These are phyloP conservation scores for Mohoua ochrocephala DNA, from an alignment of 2,113 vertebrate genomes.

Conservation along the genomic window DNA sequence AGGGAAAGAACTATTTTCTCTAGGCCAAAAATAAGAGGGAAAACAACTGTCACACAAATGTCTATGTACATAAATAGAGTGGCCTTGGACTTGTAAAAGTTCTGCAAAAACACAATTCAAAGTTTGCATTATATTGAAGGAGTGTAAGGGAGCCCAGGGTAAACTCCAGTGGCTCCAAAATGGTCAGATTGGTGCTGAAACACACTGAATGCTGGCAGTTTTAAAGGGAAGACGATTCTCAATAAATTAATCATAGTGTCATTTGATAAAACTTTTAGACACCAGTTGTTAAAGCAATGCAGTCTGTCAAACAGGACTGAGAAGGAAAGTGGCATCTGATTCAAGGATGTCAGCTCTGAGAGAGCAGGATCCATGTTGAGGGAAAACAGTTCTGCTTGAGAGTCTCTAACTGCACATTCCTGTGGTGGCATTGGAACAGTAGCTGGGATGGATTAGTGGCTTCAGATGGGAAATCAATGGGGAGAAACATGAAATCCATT, in stretches of 20 bases:
- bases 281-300: background rate
- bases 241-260: background rate
- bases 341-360: background rate
- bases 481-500: constrained; percentile 2
- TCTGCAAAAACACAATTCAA: background rate
- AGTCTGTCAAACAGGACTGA: background rate
- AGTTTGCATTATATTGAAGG: background rate
- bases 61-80: background rate
- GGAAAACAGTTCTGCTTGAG: background rate
- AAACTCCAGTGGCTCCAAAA: background rate
- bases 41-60: background rate
- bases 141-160: background rate
- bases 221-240: background rate
- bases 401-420: background rate
- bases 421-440: background rate
- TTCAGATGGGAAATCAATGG: background rate
- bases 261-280: background rate
- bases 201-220: background rate
- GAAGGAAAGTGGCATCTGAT: background rate
- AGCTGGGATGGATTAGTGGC: background rate
- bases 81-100: background rate
- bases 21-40: background rate
- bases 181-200: background rate
- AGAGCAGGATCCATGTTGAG: background rate
- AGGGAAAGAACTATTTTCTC: background rate